These are phyloP conservation scores for Pseudotriccus pelzelni DNA, from an alignment of 2,797 vertebrate genomes.

Conservation along the genomic window DNA sequence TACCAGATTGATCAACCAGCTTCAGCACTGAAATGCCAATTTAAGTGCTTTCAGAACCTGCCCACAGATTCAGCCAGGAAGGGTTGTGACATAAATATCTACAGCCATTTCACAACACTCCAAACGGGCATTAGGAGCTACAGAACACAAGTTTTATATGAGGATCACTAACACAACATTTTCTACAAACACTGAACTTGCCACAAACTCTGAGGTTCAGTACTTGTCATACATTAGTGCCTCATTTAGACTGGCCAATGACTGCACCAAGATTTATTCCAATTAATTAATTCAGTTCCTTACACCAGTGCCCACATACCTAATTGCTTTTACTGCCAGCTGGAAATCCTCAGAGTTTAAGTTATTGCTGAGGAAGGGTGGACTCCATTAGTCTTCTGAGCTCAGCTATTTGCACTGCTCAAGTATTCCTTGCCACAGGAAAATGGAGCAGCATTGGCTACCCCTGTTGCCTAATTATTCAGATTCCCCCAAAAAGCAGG, in stretches of 20 bases:
- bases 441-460: neutral
- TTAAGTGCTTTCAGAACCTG: neutral
- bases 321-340: conserved; percentile 20
- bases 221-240: neutral
- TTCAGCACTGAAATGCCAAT: neutral
- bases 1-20: neutral
- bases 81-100: neutral
- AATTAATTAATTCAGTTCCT: conserved; percentile 26
- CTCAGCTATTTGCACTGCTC: neutral
- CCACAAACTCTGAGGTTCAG: neutral
- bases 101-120: neutral
- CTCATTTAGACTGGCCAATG: conserved; percentile 21
- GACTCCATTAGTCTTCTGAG: conserved; percentile 8
- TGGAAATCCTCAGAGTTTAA: neutral
- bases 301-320: conserved; percentile 5
- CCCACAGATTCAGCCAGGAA: neutral
- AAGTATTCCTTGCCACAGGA: neutral
- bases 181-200: neutral
- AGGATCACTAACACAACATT: neutral
- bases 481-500: neutral
- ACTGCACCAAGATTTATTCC: neutral
- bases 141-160: neutral
- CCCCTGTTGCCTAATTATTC: neutral
- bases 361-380: neutral
- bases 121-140: neutral